Evolutionary conservation across 35 echinoderm and acorn worm species (phyloP), one percentile per base, ranked within the genome.

Genomic region (Heliocidaris erythrogramma): DNA sequence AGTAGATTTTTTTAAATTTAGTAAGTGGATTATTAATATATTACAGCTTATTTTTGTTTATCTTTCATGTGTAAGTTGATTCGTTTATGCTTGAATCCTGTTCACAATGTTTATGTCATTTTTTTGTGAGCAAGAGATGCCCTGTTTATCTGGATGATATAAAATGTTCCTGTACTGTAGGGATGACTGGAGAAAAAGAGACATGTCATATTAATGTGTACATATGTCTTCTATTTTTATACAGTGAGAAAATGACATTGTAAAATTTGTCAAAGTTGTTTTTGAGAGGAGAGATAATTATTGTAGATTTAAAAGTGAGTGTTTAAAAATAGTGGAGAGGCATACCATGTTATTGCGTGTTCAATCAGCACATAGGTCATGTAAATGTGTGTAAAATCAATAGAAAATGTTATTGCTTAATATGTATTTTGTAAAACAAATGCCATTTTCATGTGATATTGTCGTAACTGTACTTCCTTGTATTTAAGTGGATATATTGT

Each of bases 191-290:
- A 78, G 65, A 21, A 27, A 18, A 78, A 27, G 27, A 27, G 65
- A 78, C 27, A n/a, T 78, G 65, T 27, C 24, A 78, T 78, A 78
- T 78, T 18, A 78, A 78, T 21, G 65, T 78, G 65, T 78, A 78
- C 65, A n/a, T 78, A 78, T 78, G 65, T 78, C 65, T 78, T 78
- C 65, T 78, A 78, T 78, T 78, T 78, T 78, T 78, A 78, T 78
- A 78, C 65, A 27, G 65, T 78, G 27, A 78, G 27, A 78, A n/a
- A n/a, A 78, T 42, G 35, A 42, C 35, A 42, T 1, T 42, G 35
- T 42, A 42, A 42, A 42, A 42, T 42, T 42, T 42, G 65, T n/a
- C 27, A 27, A 24, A 78, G 18, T 24, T 5, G 21, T 78, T n/a
- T 21, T 21, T 78, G 65, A 27, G 65, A 78, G 65, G 65, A 78